These are phyloP conservation scores for Melanotaenia pygmaea DNA, from an alignment of 2,797 vertebrate species.

Conservation along the genomic window DNA sequence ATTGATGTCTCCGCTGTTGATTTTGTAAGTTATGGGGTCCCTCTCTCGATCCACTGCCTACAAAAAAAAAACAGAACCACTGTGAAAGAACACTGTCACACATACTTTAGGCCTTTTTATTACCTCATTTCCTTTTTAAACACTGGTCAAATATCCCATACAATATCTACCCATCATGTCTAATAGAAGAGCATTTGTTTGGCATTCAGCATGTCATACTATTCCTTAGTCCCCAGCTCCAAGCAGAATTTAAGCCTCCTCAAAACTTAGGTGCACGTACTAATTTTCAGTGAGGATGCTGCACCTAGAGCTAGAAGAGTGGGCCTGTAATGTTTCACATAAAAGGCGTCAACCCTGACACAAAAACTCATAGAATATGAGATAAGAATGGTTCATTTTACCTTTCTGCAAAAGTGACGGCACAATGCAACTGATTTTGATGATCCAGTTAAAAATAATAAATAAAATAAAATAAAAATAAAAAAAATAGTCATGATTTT, in stretches of 20 bases:
- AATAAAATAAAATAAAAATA: too few species aligned
- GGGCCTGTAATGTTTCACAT: background rate
- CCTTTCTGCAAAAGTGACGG: background rate
- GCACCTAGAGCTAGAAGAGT: too few species aligned
- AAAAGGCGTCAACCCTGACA: background rate
- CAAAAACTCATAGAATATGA: background rate
- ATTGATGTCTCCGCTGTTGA: constrained; percentile 90
- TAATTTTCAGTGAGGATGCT: background rate
- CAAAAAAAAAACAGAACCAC: constrained; percentile 17
- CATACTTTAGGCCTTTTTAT: background rate
- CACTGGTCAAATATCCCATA: background rate
- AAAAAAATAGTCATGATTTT: background rate
- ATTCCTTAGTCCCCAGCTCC: background rate
- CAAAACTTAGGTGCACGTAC: too few species aligned
- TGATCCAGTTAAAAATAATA: background rate
- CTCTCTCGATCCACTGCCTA: constrained; percentile 95
- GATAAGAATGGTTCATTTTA: background rate
- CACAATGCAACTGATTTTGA: background rate
- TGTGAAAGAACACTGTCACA: background rate
- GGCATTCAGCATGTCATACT: background rate
- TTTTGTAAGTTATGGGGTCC: constrained; percentile 90
- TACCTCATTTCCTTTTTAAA: background rate
- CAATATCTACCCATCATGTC: background rate
- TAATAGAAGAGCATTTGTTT: background rate
- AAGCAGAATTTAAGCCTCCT: background rate